Base-by-base conservation (phyloP, 2,797 vertebrate genomes). In the Gymnodraco acuticeps region DNA sequence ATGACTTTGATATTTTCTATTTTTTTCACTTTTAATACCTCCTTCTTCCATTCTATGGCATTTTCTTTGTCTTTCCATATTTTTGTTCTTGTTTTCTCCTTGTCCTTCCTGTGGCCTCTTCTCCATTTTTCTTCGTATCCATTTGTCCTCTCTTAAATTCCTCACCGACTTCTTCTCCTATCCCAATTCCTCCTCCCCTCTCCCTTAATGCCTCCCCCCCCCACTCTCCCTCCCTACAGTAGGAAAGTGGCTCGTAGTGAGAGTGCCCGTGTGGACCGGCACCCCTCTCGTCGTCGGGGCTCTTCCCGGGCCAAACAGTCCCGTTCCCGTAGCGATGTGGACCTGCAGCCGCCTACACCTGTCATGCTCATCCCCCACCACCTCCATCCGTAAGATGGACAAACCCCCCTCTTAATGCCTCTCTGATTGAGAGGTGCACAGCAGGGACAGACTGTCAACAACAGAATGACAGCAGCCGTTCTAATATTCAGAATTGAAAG, bases 241-340 rank as follows among this genome's bases (percentile, higher is more conserved):
- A 88, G 95, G 95, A 95, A 95, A 91, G 94, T 98, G 92, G 89
- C 87, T 38, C 97, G 97, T 90, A 97, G 97, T 1, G 97, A 97
- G 94, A 98, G 97, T 91, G 95, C 97, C 78, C 95, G 96, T 16
- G 95, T 96, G 91, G 96, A 97, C 83, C 96, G 96, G 69, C 96
- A 96, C 86, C 93, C 96, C 61, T 95, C 96, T 64, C 95, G 95
- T 55, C 96, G 96, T 51, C 95, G 95, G 69, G 95, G 95, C 86
- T 95, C 96, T 68, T 94, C 96, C 78, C 90, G 95, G 90, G 94
- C 88, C 94, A 97, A 96, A 94, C 95, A 97, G 94, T 96, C 94
- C 5, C 96, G 97, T 72, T 98, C 97, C 90, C 95, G 96, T 91
- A 98, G 97, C 15, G 97, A 97, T 50, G 97, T 98, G 94, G 97